These are phyloP conservation scores for Trachelus iudaicus DNA, from an alignment of 2,888 invertebrate genomes.

Conservation along the genomic window DNA sequence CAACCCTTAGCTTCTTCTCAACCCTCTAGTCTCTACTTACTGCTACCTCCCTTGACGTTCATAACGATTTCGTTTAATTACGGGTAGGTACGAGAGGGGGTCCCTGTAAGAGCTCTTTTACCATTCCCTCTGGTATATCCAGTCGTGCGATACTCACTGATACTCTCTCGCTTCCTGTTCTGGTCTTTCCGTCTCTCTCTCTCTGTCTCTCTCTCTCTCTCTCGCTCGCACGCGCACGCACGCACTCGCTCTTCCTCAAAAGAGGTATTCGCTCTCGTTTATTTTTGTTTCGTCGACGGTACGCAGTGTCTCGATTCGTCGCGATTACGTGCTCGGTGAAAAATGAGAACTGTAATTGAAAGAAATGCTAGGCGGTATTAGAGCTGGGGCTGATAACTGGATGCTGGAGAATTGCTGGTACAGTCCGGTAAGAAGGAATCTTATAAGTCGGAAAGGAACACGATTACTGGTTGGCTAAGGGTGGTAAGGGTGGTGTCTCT, in stretches of 20 bases:
- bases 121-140: neutral
- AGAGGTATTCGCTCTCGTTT: neutral
- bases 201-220: neutral
- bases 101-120: neutral
- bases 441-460: neutral
- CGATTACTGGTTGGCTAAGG: neutral
- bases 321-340: neutral
- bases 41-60: constrained; percentile 21
- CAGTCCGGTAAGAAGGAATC: neutral
- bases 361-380: neutral
- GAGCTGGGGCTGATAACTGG: neutral
- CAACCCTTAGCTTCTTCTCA: constrained; percentile 7
- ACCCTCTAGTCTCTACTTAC: neutral
- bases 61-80: constrained; percentile 32
- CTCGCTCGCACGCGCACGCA: neutral
- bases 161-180: constrained; percentile 5
- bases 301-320: neutral
- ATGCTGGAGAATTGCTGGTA: neutral
- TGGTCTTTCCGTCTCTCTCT: neutral
- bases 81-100: constrained; percentile 16
- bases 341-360: neutral
- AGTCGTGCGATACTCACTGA: neutral
- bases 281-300: neutral
- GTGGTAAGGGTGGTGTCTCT: neutral
- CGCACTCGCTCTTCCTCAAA: neutral